Base-by-base conservation (phyloP, 2,113 vertebrate species). In the Dryoscopus gambensis region DNA sequence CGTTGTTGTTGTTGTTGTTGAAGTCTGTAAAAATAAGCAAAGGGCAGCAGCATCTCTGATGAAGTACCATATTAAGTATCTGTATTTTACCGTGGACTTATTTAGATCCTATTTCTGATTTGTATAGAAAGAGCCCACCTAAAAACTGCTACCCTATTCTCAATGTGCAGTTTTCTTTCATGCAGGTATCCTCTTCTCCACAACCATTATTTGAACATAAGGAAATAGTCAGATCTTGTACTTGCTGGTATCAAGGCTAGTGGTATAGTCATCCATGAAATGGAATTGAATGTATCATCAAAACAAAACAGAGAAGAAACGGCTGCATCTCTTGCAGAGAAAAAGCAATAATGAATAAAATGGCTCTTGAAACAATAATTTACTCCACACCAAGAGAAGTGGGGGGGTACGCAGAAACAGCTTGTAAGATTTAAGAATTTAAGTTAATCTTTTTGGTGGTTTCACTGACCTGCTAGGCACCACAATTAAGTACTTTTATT, bases 301-400 rank as follows among this genome's bases (percentile, higher is more conserved):
- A 93, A 94, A 97, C 77, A 95, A 95, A 97, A 91, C 93, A 95
- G 94, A 96, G 96, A 97, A 94, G 97, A 96, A 98, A 96, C 6
- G 63, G 95, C 96, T 96, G 94, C 89, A 33, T 97, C 96, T 97
- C 95, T 96, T 96, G 97, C 97, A 97, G 94, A 97, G 96, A 97
- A 98, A 93, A 97, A 98, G 98, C 98, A 98, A 98, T 98, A 97
- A 98, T 79, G 69, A 97, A 75, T 93, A 96, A 97, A 97, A 97
- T 86, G 89, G 91, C 94, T 97, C 95, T 94, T 46, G 21, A 96
- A 95, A 98, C 50, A 97, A 77, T 97, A 94, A 96, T 96, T 88
- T 91, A 91, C 84, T 96, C 95, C 95, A 95, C 94, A 84, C 78
- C 84, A 96, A 82, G 87, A 81, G 60, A 96, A 97, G 93, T 27